These are phyloP conservation scores for Teleogryllus occipitalis DNA, from an alignment of 1,140 invertebrate species.

Conservation along the genomic window DNA sequence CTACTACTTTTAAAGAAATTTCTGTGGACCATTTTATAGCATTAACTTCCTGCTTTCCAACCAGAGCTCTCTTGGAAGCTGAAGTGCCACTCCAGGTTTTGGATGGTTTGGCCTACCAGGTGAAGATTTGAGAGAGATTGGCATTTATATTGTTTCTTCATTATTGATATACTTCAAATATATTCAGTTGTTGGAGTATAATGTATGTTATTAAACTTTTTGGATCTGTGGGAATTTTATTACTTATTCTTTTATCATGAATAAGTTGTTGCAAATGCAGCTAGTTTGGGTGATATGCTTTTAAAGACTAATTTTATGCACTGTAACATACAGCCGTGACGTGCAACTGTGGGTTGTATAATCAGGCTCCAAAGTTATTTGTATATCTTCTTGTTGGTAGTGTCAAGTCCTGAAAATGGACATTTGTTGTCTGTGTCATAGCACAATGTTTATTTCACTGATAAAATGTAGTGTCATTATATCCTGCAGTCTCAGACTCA, in stretches of 20 bases:
- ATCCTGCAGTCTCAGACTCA: not conserved
- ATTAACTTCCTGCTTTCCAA: conserved; percentile 17
- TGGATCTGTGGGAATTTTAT: not conserved
- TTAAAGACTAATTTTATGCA: not conserved
- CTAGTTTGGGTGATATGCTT: not conserved
- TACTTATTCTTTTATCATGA: not conserved
- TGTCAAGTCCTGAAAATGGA: not conserved
- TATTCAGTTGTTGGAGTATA: not conserved
- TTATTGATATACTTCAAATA: not conserved
- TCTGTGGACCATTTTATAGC: conserved; percentile 14
- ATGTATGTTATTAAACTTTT: not conserved
- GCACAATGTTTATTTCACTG: not conserved
- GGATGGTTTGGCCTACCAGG: not conserved
- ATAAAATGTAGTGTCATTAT: not conserved
- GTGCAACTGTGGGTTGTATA: not conserved
- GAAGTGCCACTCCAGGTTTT: not conserved
- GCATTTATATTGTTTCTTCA: not conserved
- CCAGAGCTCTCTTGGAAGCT: conserved; percentile 10
- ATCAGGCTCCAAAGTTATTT: not conserved
- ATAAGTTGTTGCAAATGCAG: not conserved
- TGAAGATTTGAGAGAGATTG: not conserved
- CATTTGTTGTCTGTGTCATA: not conserved
- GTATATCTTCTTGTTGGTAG: not conserved
- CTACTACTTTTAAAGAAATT: not conserved
- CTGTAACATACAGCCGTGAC: not conserved